These are phyloP conservation scores for Bolborhynchus lineola DNA, from an alignment of 2,113 vertebrate species.

Conservation along the genomic window DNA sequence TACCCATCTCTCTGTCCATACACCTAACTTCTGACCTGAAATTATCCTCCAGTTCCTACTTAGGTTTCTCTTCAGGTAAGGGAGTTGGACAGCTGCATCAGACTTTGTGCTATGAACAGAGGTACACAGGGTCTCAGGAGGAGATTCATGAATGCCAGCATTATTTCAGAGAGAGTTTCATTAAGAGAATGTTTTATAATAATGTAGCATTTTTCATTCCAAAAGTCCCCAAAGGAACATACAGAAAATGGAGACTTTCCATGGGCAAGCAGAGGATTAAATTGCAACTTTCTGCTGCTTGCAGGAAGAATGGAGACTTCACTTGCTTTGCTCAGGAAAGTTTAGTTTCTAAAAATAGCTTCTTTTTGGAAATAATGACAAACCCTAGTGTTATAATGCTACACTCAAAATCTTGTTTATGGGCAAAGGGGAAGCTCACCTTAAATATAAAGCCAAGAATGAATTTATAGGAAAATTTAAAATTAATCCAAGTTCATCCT, in stretches of 20 bases:
- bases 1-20: neutral
- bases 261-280: constrained; percentile 12
- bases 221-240: constrained; percentile 4
- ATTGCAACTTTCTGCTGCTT: constrained; percentile 25
- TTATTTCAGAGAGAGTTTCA: neutral
- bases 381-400: neutral
- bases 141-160: neutral
- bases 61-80: neutral
- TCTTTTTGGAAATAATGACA: neutral
- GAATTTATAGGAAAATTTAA: neutral
- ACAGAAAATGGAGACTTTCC: constrained; percentile 1
- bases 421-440: neutral
- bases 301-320: neutral
- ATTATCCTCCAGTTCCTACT: neutral
- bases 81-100: neutral
- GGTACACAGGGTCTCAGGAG: neutral
- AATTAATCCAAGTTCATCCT: neutral
- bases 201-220: neutral
- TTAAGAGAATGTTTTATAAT: constrained; percentile 30
- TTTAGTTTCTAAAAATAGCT: neutral
- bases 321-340: neutral
- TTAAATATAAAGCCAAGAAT: neutral
- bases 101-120: neutral
- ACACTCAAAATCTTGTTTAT: neutral
- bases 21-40: neutral